Conservation (phyloP, 2,888 invertebrate genomes). For the Lepeophtheirus nordmannii region DNA sequence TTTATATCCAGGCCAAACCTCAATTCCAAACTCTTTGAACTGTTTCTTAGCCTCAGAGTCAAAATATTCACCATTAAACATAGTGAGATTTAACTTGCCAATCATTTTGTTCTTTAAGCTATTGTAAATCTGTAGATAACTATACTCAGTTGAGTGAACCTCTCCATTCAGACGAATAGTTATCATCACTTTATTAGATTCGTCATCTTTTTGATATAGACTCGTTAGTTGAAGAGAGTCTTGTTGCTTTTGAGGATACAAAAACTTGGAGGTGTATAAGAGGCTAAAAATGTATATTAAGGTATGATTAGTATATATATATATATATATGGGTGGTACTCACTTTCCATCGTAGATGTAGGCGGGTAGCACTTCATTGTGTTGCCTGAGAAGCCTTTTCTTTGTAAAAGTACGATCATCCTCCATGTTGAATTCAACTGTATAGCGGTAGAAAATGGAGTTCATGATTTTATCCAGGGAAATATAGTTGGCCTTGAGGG, state of each 20-base stretch:
- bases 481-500: not conserved
- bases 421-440: constrained; percentile 20
- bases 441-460: constrained; percentile 17
- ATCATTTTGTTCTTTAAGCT: constrained; percentile 29
- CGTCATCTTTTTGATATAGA: not conserved
- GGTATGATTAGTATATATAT: not conserved
- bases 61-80: constrained; percentile 32
- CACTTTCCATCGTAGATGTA: constrained; percentile 16
- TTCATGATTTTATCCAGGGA: constrained; percentile 2
- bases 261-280: not conserved
- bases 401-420: constrained; percentile 9
- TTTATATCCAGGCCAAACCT: constrained; percentile 37
- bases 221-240: not conserved
- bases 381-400: not conserved
- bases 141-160: constrained; percentile 25
- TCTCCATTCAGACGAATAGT: constrained; percentile 27
- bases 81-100: constrained; percentile 30
- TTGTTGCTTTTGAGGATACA: constrained; percentile 2
- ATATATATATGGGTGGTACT: not conserved
- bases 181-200: constrained; percentile 13
- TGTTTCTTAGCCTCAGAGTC: constrained; percentile 28
- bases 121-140: constrained; percentile 27
- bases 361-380: not conserved
- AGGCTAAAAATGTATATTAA: not conserved
- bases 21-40: constrained; percentile 27